phyloP scores from a whole-genome alignment of 2,113 vertebrate species.

The Perccottus glenii region DNA sequence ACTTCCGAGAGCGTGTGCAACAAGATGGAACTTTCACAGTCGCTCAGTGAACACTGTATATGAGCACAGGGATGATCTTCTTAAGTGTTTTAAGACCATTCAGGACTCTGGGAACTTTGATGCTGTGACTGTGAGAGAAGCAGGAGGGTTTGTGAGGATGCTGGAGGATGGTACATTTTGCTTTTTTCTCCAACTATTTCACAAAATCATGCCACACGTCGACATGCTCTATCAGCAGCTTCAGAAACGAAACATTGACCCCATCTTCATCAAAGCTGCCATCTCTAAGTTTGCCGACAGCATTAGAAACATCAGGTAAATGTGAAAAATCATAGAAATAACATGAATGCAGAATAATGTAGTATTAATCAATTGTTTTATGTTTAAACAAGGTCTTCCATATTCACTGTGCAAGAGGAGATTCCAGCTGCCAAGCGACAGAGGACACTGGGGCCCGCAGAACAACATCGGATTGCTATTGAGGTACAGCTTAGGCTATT shows the following conservation, averaged over 20 bases:
- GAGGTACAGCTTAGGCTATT: neutral
- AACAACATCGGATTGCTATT: neutral
- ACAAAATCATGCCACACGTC: neutral
- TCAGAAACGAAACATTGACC: neutral
- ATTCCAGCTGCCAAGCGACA: neutral
- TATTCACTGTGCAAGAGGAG: neutral
- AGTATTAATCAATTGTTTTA: too few relatives aligned
- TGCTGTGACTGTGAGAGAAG: neutral
- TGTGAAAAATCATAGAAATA: too few relatives aligned
- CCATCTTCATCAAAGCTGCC: neutral
- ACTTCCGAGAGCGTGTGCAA: too few relatives aligned
- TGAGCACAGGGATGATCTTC: conserved; percentile 1
- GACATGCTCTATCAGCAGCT: conserved; percentile 8
- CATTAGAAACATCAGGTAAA: too few relatives aligned
- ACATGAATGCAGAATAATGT: too few relatives aligned
- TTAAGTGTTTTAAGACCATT: conserved; percentile 10
- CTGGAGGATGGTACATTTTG: conserved; percentile 1
- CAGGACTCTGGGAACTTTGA: conserved; percentile 12
- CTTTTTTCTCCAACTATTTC: conserved; percentile 8
- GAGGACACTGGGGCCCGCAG: neutral
- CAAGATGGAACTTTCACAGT: too few relatives aligned
- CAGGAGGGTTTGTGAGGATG: neutral
- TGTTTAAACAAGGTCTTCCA: too few relatives aligned
- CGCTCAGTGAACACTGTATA: neutral
- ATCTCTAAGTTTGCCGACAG: neutral